These are phyloP conservation scores for Paedocypris micromegethes DNA, from an alignment of 2,797 vertebrate species.

Conservation along the genomic window DNA sequence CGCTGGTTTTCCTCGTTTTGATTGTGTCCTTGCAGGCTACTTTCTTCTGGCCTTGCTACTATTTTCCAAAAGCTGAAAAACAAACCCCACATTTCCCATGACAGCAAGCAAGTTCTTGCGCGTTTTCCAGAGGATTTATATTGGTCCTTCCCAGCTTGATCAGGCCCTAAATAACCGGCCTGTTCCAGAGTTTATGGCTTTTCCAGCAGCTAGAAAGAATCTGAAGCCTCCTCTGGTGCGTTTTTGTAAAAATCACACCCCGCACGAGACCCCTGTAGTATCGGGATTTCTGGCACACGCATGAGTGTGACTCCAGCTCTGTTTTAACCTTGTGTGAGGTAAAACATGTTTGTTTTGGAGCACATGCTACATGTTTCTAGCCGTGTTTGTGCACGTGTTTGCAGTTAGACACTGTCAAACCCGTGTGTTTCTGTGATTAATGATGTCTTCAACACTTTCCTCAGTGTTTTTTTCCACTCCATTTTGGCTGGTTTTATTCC, in stretches of 20 bases:
- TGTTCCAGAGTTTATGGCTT: slow-evolving; percentile 7
- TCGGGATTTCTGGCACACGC: too few relatives aligned
- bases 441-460: slow-evolving; percentile 3
- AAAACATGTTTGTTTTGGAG: slow-evolving; percentile 41
- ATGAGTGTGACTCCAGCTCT: slow-evolving; percentile 42
- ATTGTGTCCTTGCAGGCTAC: slow-evolving; percentile 5
- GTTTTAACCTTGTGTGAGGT: slow-evolving; percentile 35
- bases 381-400: slow-evolving; percentile 25
- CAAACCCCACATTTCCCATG: slow-evolving; percentile 9
- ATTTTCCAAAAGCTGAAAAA: slow-evolving; percentile 6
- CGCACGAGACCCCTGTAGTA: too few relatives aligned
- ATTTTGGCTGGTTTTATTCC: not conserved
- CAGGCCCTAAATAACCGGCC: not conserved
- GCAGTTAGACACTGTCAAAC: slow-evolving; percentile 52
- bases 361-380: slow-evolving; percentile 49
- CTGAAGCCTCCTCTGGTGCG: not conserved
- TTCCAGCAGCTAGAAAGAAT: not conserved
- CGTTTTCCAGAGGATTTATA: slow-evolving; percentile 5
- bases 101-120: not conserved
- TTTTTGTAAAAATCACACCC: not conserved
- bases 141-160: not conserved
- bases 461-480: slow-evolving; percentile 5
- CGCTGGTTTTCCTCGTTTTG: not conserved
- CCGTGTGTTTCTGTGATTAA: slow-evolving; percentile 41
- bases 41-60: not conserved